Evolutionary conservation across 1,140 invertebrate genomes (phyloP), one percentile per base, ranked within the genome.

Genomic region (Prorops nasuta): DNA sequence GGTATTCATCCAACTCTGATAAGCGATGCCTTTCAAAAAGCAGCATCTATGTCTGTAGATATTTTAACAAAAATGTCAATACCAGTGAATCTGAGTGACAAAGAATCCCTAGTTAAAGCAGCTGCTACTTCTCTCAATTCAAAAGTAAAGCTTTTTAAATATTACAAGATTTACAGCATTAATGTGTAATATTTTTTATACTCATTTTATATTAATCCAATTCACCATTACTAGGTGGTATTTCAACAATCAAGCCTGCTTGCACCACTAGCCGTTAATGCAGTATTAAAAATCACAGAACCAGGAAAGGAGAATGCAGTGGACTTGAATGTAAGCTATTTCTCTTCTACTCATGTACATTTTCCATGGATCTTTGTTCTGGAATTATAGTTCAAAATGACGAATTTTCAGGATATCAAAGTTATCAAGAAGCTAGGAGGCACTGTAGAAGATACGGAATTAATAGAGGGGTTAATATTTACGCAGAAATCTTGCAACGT

Each of bases 1-100:
- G 98, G 96, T 50, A 94, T 99, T 69, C 98, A 99, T 77, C 97
- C 98, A 10, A 98, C 96, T 14, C 87, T 86, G 4, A 98, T 99
- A 58, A 98, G 96, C 7, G 96, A 99, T 66, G 87, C 94, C 16
- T 99, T 99, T 71, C 93, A 98, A 71, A 86, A 87, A 58, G 97
- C 96, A 46, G 86, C 94, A 9, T 71, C 77, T 28, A 88, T 94
- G 73, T 88, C 91, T 58, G 84, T 94, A 32, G 85, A 94, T 76
- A 92, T 98, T 55, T 79, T 99, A 2, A 89, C 78, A 63, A 78
- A 82, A 10, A 95, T 98, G 84, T 84, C 94, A 0, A 91, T 84
- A 22, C 88, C 93, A 19, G 83, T 99, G 36, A 86, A 98, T 66
- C 76, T 99, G 10, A 79, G 77, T 28, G 95, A 99, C 76, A 87